Conservation (phyloP, 2,888 invertebrate genomes). For the Synergus gifuensis region DNA sequence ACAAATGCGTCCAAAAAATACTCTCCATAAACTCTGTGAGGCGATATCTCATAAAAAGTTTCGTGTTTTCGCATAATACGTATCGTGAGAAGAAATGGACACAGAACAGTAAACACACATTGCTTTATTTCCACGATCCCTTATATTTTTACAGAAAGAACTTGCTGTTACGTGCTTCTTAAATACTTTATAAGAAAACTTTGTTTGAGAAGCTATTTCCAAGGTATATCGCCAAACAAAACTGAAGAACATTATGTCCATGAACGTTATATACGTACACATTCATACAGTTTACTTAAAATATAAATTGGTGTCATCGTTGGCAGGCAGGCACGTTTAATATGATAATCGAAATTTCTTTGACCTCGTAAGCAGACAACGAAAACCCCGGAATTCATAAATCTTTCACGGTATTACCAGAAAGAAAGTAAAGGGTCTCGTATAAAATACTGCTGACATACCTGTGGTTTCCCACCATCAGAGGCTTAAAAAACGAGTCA, state of each 20-base stretch:
- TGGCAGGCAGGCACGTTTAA: conserved; percentile 6
- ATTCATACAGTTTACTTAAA: conserved; percentile 1
- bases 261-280: background rate
- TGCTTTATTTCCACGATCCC: background rate
- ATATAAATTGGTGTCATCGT: conserved; percentile 2
- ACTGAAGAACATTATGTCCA: background rate
- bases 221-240: background rate
- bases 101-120: background rate
- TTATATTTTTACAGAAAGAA: background rate
- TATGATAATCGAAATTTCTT: conserved; percentile 54
- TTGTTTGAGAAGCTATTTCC: background rate
- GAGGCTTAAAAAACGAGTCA: background rate
- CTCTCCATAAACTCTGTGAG: background rate
- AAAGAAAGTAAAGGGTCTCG: conserved; percentile 40
- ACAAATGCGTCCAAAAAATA: too few relatives aligned
- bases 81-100: background rate
- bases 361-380: conserved; percentile 33
- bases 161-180: background rate
- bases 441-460: conserved; percentile 58
- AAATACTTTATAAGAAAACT: background rate
- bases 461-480: conserved; percentile 47
- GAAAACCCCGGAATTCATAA: conserved; percentile 52
- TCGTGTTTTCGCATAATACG: background rate
- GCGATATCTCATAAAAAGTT: background rate
- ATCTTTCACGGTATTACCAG: conserved; percentile 53